Evolutionary conservation across 2,113 vertebrate species (phyloP).

Genomic region (Anas platyrhynchos): DNA sequence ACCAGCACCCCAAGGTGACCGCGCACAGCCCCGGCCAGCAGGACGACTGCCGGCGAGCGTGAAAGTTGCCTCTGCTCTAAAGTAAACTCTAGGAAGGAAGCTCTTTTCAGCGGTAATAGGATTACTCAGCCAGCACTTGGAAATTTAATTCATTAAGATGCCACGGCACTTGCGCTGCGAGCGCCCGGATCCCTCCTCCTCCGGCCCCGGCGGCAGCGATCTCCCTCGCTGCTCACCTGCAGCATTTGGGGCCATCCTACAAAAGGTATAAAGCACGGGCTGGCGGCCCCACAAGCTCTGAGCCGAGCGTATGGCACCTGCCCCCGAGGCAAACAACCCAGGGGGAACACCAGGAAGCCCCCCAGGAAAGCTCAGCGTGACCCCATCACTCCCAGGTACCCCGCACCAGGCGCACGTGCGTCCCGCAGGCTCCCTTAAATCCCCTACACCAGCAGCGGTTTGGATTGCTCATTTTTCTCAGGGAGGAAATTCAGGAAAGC

Average conservation of each 20-base stretch:
- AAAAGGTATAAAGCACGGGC: background rate
- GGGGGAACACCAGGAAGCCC: background rate
- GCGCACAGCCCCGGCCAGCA: background rate
- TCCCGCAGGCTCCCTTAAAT: too few relatives aligned
- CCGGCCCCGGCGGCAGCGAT: background rate
- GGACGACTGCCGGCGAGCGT: background rate
- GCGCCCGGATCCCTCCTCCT: background rate
- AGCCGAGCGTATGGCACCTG: background rate
- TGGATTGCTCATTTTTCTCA: background rate
- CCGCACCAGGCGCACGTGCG: too few relatives aligned
- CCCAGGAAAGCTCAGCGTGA: rapidly evolving
- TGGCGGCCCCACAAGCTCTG: background rate
- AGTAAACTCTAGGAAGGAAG: slow-evolving; percentile 43
- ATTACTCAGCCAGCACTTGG: slow-evolving; percentile 10
- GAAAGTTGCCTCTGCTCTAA: background rate
- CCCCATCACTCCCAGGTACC: background rate
- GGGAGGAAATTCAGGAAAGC: background rate
- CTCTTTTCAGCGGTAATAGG: background rate
- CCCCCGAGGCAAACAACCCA: background rate
- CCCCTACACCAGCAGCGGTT: background rate
- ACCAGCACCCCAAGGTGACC: too few relatives aligned
- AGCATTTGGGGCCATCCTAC: background rate
- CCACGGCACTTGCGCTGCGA: background rate
- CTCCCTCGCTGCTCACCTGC: background rate
- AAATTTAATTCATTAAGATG: slow-evolving; percentile 1